phyloP scores from a whole-genome alignment of 2,888 invertebrate genomes.

The Neelides folsomi region DNA sequence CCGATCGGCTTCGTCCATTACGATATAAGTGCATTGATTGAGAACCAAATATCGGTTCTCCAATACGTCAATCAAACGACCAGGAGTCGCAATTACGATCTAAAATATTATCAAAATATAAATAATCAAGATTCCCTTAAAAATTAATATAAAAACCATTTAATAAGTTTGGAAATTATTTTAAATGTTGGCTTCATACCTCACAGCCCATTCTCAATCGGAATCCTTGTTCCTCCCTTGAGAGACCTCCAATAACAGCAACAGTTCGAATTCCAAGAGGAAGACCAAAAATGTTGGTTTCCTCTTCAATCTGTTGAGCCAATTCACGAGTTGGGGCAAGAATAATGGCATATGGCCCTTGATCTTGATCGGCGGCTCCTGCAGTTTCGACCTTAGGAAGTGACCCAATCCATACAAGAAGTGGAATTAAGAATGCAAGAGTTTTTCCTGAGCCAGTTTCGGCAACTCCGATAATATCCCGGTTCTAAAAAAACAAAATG shows the following conservation, averaged over 20 bases:
- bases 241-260: constrained; percentile 94
- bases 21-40: constrained; percentile 96
- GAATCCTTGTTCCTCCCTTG: constrained; percentile 97
- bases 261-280: constrained; percentile 85
- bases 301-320: constrained; percentile 98
- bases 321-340: constrained; percentile 98
- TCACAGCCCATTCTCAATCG: constrained; percentile 92
- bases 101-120: constrained; percentile 35
- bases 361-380: constrained; percentile 30
- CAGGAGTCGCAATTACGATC: constrained; percentile 98
- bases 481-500: constrained; percentile 50
- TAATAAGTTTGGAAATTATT: too few relatives aligned
- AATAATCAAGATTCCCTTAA: background rate
- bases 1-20: constrained; percentile 89
- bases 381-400: constrained; percentile 74
- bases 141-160: too few relatives aligned
- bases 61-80: constrained; percentile 94
- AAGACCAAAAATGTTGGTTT: constrained; percentile 92
- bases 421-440: constrained; percentile 89
- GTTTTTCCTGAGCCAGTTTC: constrained; percentile 99
- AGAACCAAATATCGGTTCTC: constrained; percentile 95
- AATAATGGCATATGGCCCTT: constrained; percentile 96
- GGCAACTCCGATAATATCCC: constrained; percentile 97
- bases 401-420: constrained; percentile 94
- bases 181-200: too few relatives aligned